Evolutionary conservation across 2,797 vertebrate genomes (phyloP), one percentile per base, ranked within the genome.

Genomic region (Acanthornis magna): DNA sequence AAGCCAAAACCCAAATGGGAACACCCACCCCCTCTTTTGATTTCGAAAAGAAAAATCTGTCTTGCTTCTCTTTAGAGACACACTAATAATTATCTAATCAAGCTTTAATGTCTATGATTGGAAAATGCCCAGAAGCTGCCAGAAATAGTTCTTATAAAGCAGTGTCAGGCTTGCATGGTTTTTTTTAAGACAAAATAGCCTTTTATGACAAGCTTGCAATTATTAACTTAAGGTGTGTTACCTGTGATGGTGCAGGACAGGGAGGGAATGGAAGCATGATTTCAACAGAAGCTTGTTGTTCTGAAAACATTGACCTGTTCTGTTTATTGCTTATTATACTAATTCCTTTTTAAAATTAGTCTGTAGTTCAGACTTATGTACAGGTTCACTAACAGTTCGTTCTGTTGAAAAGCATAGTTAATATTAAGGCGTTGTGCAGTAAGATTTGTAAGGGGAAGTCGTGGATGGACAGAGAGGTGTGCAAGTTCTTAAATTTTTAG

Each of bases 11-110:
- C 13, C 5, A 5, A 47, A 61, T 34, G 7, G n/a, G 54, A 73
- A 21, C 3, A 27, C 4, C 1, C 11, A 40, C 2, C 11, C 9
- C 2, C 3, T 62, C 50, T 22, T 70, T 22, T 1, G 2, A n/a
- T 86, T 88, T 90, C 38, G 47, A 30, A 66, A 16, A 34, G 14
- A 5, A 51, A 84, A 76, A 36, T 3, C 3, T n/a, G 7, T 22
- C 19, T 47, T 43, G 12, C 1, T 17, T 88, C n/a, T 77, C 38
- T 87, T 61, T 53, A 70, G 47, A 79, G 38, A 9, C 11, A 63
- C 14, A 34, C 23, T 17, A 79, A 16, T 48, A 73, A 73, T 85
- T 61, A 36, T 14, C 11, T 86, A 65, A 53, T 85, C 25, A 81
- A 36, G 36, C 30, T 85, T 66, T 45, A 71, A 58, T 60, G 5